phyloP scores from a whole-genome alignment of 2,888 invertebrate species.

The Dermolepida albohirtum region DNA sequence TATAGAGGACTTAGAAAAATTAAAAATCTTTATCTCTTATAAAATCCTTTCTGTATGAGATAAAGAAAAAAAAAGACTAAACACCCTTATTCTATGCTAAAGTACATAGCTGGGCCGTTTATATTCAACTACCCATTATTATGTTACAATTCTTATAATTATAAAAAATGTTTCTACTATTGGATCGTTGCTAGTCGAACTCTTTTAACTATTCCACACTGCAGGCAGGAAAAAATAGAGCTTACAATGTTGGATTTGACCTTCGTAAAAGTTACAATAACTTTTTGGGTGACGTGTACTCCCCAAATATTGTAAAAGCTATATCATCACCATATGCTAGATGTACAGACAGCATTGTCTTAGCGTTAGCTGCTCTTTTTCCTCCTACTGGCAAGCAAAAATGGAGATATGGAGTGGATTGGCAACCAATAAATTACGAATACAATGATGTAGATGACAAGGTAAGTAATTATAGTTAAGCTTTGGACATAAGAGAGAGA shows the following conservation, averaged over 20 bases:
- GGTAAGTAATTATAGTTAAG: neutral
- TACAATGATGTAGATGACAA: constrained; percentile 4
- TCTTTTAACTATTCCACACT: neutral
- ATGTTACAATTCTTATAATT: too few relatives aligned
- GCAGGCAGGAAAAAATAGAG: constrained; percentile 33
- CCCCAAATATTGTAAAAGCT: constrained; percentile 16
- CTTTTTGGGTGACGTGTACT: constrained; percentile 35
- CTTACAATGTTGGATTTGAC: constrained; percentile 34
- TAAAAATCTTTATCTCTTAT: too few relatives aligned
- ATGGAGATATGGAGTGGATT: constrained; percentile 30
- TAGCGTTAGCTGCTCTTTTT: constrained; percentile 37
- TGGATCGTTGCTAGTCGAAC: neutral
- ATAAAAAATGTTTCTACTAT: too few relatives aligned
- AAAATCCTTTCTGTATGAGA: too few relatives aligned
- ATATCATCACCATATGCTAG: constrained; percentile 33
- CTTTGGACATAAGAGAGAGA: neutral
- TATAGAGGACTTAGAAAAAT: too few relatives aligned
- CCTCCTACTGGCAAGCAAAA: constrained; percentile 20
- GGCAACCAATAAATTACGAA: constrained; percentile 42
- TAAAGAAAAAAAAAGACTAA: too few relatives aligned
- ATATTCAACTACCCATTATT: too few relatives aligned
- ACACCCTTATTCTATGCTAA: too few relatives aligned
- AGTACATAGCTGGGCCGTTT: too few relatives aligned
- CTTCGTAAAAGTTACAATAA: constrained; percentile 34
- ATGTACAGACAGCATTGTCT: constrained; percentile 25